These are phyloP conservation scores for Drosophila pandora DNA, from an alignment of 1,140 invertebrate genomes.

Conservation along the genomic window DNA sequence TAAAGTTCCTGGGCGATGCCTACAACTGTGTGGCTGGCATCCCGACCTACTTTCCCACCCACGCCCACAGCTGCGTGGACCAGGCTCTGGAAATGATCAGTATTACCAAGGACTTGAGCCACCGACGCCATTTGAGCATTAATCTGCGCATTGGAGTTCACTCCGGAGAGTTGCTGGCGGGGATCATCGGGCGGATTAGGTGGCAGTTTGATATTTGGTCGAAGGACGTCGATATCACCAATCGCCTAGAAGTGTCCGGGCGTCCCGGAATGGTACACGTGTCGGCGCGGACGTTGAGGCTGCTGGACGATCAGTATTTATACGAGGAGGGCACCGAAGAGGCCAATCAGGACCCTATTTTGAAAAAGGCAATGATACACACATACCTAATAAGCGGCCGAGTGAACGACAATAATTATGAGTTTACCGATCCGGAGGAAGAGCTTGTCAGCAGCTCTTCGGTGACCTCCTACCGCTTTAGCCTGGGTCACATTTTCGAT, in stretches of 20 bases:
- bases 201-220: slow-evolving; percentile 99
- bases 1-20: slow-evolving; percentile 91
- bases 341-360: background rate
- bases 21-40: slow-evolving; percentile 96
- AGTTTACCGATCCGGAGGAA: background rate
- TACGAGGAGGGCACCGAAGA: background rate
- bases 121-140: slow-evolving; percentile 88
- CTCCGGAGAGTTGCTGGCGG: slow-evolving; percentile 95
- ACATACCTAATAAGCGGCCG: slow-evolving; percentile 47
- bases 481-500: slow-evolving; percentile 7
- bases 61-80: slow-evolving; percentile 94
- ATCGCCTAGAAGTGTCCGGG: slow-evolving; percentile 92
- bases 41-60: slow-evolving; percentile 88
- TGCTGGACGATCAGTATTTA: background rate
- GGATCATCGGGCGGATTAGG: slow-evolving; percentile 94
- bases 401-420: background rate
- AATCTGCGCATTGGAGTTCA: slow-evolving; percentile 98
- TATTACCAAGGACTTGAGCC: background rate
- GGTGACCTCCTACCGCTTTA: background rate
- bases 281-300: background rate
- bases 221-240: slow-evolving; percentile 97
- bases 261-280: background rate
- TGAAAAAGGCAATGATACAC: background rate
- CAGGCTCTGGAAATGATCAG: slow-evolving; percentile 95
- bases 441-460: background rate